These are phyloP conservation scores for Pristionchus fissidentatus DNA, from an alignment of 2,888 invertebrate genomes.

Conservation along the genomic window DNA sequence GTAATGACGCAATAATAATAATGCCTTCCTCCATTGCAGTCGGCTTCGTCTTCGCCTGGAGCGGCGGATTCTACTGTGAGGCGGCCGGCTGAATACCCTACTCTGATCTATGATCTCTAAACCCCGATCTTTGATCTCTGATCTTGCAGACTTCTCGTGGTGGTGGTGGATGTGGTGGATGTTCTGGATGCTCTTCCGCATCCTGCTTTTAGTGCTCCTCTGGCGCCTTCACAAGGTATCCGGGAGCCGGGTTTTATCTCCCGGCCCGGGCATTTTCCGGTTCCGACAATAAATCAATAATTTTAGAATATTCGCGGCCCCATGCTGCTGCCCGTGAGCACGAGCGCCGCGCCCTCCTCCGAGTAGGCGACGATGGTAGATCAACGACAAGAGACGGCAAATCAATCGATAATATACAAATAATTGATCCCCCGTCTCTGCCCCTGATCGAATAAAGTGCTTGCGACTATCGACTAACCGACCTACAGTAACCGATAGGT, in stretches of 20 bases:
- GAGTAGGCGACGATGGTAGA: background rate
- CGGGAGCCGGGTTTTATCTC: background rate
- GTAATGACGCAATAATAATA: too few relatives aligned
- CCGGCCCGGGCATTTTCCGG: too few relatives aligned
- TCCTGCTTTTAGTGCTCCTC: background rate
- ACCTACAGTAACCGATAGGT: too few relatives aligned
- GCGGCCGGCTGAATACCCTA: too few relatives aligned
- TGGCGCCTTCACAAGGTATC: background rate
- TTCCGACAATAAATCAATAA: background rate
- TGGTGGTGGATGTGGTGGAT: background rate
- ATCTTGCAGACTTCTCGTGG: too few relatives aligned
- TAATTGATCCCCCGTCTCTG: background rate
- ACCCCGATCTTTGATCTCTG: background rate
- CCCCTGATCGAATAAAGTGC: slow-evolving; percentile 22
- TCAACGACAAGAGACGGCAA: background rate
- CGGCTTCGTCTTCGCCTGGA: background rate
- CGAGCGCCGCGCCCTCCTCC: background rate
- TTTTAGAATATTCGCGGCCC: background rate
- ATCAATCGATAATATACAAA: background rate
- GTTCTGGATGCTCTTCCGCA: background rate
- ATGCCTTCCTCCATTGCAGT: background rate
- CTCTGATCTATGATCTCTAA: background rate
- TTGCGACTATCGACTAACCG: background rate
- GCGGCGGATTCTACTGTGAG: background rate
- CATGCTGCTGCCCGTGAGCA: background rate